Conservation (phyloP, 2,797 vertebrate species). For the Mormyrus proboscirostris region DNA sequence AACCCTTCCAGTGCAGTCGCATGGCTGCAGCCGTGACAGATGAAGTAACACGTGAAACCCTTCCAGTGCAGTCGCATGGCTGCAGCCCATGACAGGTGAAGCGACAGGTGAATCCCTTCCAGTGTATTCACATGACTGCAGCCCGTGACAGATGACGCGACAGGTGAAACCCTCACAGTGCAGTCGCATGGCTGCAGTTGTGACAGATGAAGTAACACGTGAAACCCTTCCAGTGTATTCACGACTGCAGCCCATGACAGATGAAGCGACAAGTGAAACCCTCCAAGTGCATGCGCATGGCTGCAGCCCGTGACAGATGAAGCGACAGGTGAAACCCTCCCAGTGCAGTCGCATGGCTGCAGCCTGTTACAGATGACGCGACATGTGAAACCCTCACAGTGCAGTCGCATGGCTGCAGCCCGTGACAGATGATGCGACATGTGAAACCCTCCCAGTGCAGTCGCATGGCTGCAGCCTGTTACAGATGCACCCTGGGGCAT, state of each 20-base stretch:
- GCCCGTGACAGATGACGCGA: not conserved
- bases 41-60: not conserved
- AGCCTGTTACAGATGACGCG: not conserved
- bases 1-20: not conserved
- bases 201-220: not conserved
- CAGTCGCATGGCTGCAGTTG: not conserved
- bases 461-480: not conserved
- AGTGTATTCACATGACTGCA: not conserved
- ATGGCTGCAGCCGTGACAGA: not conserved
- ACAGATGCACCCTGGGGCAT: not conserved
- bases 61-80: not conserved
- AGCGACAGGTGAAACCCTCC: not conserved
- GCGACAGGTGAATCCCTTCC: not conserved
- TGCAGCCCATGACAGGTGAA: not conserved
- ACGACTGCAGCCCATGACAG: not conserved
- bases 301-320: not conserved
- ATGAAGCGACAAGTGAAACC: not conserved
- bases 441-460: not conserved
- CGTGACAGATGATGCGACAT: not conserved
- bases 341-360: not conserved
- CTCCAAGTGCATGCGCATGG: not conserved
- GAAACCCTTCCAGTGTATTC: not conserved
- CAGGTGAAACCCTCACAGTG: not conserved
- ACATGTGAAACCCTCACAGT: not conserved
- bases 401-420: not conserved